phyloP scores from a whole-genome alignment of 2,888 invertebrate species.

The Hipparchia sbordonii region DNA sequence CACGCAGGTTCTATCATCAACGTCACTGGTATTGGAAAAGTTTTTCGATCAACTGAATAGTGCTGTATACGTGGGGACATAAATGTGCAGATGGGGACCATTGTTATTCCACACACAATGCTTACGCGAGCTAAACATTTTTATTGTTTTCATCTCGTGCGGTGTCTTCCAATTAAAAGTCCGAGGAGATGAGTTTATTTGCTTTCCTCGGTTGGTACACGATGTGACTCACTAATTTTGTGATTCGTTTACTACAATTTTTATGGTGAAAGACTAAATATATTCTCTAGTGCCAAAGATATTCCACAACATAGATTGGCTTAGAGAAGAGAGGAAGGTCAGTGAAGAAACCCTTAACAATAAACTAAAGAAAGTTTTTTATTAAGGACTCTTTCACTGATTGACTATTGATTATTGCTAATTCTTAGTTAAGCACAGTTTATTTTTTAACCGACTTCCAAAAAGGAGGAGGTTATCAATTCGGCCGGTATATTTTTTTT shows the following conservation, averaged over 20 bases:
- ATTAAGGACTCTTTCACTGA: too few species aligned
- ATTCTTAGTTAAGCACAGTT: too few species aligned
- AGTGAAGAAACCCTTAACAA: too few species aligned
- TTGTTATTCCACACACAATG: constrained; percentile 70
- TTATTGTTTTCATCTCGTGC: constrained; percentile 53
- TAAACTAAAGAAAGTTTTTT: too few species aligned
- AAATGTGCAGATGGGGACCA: constrained; percentile 64
- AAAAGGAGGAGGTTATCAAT: too few species aligned
- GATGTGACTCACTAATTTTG: constrained; percentile 23
- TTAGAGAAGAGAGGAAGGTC: too few species aligned
- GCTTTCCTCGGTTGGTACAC: constrained; percentile 23
- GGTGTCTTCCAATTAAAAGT: constrained; percentile 43
- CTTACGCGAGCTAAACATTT: constrained; percentile 60
- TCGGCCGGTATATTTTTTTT: too few species aligned
- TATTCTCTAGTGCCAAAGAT: too few species aligned
- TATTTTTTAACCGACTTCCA: too few species aligned
- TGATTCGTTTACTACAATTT: background rate
- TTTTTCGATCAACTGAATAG: constrained; percentile 66
- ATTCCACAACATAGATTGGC: too few species aligned
- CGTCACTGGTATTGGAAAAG: constrained; percentile 72
- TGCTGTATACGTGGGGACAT: constrained; percentile 70
- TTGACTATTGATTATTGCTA: too few species aligned
- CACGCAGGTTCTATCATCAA: constrained; percentile 70
- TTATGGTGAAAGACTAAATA: background rate
- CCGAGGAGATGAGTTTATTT: constrained; percentile 35